These are phyloP conservation scores for Pollenia labialis DNA, from an alignment of 2,888 invertebrate genomes.

Conservation along the genomic window DNA sequence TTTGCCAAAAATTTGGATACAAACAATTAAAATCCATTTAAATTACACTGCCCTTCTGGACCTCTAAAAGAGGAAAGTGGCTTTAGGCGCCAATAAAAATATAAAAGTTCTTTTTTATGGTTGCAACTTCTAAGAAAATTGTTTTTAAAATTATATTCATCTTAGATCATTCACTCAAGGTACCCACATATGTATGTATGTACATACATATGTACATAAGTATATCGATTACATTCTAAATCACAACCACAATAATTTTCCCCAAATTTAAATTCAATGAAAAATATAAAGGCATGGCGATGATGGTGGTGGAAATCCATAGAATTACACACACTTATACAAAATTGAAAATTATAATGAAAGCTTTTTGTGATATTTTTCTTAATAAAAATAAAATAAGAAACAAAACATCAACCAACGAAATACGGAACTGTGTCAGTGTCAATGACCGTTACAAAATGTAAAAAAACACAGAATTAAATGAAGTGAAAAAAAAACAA, in stretches of 20 bases:
- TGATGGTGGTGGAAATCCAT: constrained; percentile 19
- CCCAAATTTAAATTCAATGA: neutral
- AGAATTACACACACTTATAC: constrained; percentile 1
- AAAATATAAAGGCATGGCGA: neutral
- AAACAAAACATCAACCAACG: constrained; percentile 22
- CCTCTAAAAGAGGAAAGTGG: no score
- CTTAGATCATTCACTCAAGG: no score
- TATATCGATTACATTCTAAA: constrained; percentile 22
- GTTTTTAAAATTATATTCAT: no score
- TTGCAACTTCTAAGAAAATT: neutral
- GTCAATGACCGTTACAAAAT: constrained; percentile 69
- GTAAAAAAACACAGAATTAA: constrained; percentile 2
- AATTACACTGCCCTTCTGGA: no score
- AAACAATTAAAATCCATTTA: no score
- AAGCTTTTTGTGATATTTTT: constrained; percentile 29
- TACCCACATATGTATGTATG: neutral
- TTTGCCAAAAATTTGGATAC: no score
- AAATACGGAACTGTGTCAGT: constrained; percentile 69
- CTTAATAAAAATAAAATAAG: constrained; percentile 27
- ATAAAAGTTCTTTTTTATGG: neutral
- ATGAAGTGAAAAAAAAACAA: constrained; percentile 10
- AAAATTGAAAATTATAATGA: constrained; percentile 44
- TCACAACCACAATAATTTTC: neutral
- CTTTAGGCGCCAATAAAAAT: no score
- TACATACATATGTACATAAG: neutral